Evolutionary conservation across 2,113 vertebrate species (phyloP), one percentile per base, ranked within the genome.

Genomic region (Motacilla alba): DNA sequence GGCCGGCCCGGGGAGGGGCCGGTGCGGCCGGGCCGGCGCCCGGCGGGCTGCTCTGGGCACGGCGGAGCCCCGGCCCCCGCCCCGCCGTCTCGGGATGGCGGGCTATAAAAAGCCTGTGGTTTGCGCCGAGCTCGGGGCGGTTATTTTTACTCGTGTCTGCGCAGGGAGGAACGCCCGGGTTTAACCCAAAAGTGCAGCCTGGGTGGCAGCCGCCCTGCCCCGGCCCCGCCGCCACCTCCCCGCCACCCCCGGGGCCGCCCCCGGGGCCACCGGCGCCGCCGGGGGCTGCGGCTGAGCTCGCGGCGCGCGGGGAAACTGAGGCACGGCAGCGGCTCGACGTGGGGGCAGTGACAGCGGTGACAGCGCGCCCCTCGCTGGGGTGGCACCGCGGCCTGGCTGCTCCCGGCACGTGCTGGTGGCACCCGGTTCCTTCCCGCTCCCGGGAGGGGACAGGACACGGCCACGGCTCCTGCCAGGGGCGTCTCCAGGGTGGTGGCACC

Each of bases 101-200:
- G 76, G 93, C 95, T 96, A 96, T 95, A 96, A 96, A 95, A 96
- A 96, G 95, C 78, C 78, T 96, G 95, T 8, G 95, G 95, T 96
- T 94, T 93, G 93, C 18, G 80, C 92, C 78, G 84, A 7, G 76
- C 94, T 94, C 89, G 69, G 91, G 84, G 13, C 35, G 75, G 96
- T 96, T 95, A 96, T 96, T 96, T 96, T 96, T 96, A 96, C 94
- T 76, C 87, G 87, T 83, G 89, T 95, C 86, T 94, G 94, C 4
- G 87, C 91, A 74, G 87, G 78, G 93, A 95, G 94, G 94, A 95
- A 96, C 94, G 89, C 91, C 94, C 92, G 93, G 60, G 33, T 92
- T 95, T 92, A 95, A 95, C 94, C 96, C 96, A 95, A 94, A 96
- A 95, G 89, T 22, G 68, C 80, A 93, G 96, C 83, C 73, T 74